Evolutionary conservation across 1,140 invertebrate species (phyloP).

Genomic region (Scaptomyza pallida): DNA sequence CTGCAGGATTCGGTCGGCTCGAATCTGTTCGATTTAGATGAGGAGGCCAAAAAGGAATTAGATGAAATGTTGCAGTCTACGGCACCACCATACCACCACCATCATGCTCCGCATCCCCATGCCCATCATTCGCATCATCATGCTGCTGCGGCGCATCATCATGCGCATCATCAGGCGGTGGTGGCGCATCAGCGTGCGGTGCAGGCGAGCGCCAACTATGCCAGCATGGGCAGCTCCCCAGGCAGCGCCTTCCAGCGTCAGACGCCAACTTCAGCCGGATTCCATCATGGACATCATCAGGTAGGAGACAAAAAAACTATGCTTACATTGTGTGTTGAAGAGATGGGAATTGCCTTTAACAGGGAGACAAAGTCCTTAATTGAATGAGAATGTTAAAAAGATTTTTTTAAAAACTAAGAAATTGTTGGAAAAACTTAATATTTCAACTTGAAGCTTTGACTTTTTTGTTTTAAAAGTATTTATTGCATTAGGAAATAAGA

Average conservation of each 20-base stretch:
- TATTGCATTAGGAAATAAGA: too few relatives aligned
- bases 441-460: too few relatives aligned
- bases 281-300: conserved; percentile 83
- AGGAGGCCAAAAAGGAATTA: conserved; percentile 82
- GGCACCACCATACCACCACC: conserved; percentile 70
- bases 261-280: conserved; percentile 65
- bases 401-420: too few relatives aligned
- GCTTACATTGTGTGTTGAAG: too few relatives aligned
- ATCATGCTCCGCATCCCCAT: conserved; percentile 58
- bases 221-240: conserved; percentile 64
- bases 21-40: conserved; percentile 83
- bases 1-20: conserved; percentile 76
- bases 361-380: too few relatives aligned
- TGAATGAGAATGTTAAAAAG: too few relatives aligned
- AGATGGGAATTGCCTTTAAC: too few relatives aligned
- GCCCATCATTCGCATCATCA: conserved; percentile 50
- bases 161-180: conserved; percentile 53
- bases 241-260: conserved; percentile 82
- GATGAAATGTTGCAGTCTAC: conserved; percentile 83
- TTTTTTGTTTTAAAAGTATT: too few relatives aligned
- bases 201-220: conserved; percentile 51
- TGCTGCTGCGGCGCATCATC: conserved; percentile 48
- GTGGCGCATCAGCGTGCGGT: conserved; percentile 53
- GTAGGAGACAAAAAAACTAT: conserved; percentile 47
- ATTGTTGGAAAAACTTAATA: too few relatives aligned